phyloP scores from a whole-genome alignment of 1,140 invertebrate genomes.

The Chironomus tepperi region DNA sequence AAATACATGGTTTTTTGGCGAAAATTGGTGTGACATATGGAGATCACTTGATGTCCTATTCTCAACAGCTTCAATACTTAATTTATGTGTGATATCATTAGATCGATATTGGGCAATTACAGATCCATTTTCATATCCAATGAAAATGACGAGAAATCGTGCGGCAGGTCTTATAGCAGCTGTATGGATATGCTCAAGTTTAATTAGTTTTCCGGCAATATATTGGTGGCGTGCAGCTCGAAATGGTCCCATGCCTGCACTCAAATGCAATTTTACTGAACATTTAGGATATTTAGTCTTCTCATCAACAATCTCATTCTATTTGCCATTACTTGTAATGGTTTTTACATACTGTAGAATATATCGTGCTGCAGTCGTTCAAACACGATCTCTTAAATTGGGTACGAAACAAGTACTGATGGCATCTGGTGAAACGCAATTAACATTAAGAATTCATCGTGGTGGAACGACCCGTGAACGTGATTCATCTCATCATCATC shows the following conservation, averaged over 20 bases:
- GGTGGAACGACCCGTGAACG: constrained; percentile 62
- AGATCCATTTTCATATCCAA: constrained; percentile 92
- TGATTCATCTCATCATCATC: constrained; percentile 29
- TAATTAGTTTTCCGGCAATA: constrained; percentile 94
- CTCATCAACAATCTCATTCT: constrained; percentile 95
- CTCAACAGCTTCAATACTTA: constrained; percentile 91
- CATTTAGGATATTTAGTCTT: constrained; percentile 86
- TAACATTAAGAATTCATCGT: constrained; percentile 81
- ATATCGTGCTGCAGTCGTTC: constrained; percentile 86
- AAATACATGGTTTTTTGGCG: constrained; percentile 77
- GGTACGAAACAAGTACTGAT: constrained; percentile 79
- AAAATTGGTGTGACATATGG: constrained; percentile 93
- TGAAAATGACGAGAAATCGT: constrained; percentile 73
- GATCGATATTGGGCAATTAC: constrained; percentile 98
- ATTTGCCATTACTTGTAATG: constrained; percentile 95
- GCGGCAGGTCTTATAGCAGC: constrained; percentile 74
- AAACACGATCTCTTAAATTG: constrained; percentile 81
- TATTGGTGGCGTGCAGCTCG: constrained; percentile 83
- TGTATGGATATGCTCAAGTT: constrained; percentile 87
- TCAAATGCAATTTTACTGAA: constrained; percentile 86
- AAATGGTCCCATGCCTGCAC: constrained; percentile 60
- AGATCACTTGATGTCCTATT: constrained; percentile 92
- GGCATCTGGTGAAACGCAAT: constrained; percentile 68
- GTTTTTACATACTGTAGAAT: constrained; percentile 95
- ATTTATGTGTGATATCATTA: constrained; percentile 95